Base-by-base conservation (phyloP, 2,797 vertebrate genomes). In the Clarias pachynema region DNA sequence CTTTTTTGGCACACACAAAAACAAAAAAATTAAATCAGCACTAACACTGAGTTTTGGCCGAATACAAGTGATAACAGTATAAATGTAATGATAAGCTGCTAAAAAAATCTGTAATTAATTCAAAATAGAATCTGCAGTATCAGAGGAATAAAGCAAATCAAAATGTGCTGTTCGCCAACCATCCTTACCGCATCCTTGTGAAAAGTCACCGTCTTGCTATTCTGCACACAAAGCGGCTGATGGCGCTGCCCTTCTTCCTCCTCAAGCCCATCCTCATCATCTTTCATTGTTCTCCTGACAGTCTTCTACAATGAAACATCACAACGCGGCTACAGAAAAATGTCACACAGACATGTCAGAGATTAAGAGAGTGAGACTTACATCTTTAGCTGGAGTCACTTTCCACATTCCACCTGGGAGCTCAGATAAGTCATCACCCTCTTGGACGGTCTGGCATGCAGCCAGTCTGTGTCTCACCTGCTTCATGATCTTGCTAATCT, bases 381-480 rank as follows among this genome's bases (percentile, higher is more conserved):
- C 97, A 91, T 96, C 92, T 92, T 72, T 90, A 31, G 37, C 89
- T 1, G 91, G 75, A 82, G 90, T 93, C 29, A 87, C 87, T 85
- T 93, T 94, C 94, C 93, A 96, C 86, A 82, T 0, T 5, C 92
- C 94, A 0, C 92, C 90, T 0, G 96, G 94, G 88, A 96, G 93
- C 3, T 92, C 87, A 14, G 93, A 90, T 2, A 62, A 5, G 18
- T 88, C 86, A 3, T 92, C 90, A 79, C 86, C 88, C 5, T 83
- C 91, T 22, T 84, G 77, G 24, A 88, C 69, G 9, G 93, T 94
- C 91, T 91, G 96, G 93, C 94, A 91, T 57, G 96, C 94, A 0
- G 96, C 97, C 91, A 99, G 94, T 89, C 91, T 93, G 85, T 83
- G 90, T 90, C 96, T 92, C n/a, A 96, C 96, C 85, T 96, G 94